Evolutionary conservation across 2,113 vertebrate genomes (phyloP).

Genomic region (Psammodynastes pulverulentus): DNA sequence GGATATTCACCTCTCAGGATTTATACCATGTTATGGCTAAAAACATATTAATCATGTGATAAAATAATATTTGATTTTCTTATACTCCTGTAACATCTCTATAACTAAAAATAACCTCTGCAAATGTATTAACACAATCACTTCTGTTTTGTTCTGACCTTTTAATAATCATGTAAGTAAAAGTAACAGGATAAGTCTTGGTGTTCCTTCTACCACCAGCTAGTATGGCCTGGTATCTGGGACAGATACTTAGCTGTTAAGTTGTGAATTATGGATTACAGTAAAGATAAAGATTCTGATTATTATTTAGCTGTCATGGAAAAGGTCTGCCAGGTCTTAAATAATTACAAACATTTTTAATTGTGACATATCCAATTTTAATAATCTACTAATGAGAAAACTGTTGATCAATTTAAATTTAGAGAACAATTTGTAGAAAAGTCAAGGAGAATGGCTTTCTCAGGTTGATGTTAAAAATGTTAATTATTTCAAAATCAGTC

Average conservation of each 20-base stretch:
- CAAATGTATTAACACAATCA: background rate
- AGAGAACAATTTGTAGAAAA: background rate
- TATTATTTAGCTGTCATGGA: background rate
- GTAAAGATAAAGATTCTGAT: background rate
- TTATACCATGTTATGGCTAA: background rate
- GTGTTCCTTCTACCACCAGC: background rate
- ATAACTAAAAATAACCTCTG: background rate
- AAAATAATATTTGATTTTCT: background rate
- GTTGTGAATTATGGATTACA: background rate
- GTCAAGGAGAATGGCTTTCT: background rate
- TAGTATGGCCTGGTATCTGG: background rate
- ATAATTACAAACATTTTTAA: background rate
- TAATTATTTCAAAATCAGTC: background rate
- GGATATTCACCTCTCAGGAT: background rate
- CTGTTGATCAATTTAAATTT: background rate
- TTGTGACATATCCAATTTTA: background rate
- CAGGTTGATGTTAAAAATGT: background rate
- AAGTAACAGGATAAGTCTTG: background rate
- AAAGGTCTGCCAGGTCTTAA: background rate
- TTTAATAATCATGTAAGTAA: background rate
- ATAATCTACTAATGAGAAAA: background rate
- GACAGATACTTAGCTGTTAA: background rate
- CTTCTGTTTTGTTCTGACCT: background rate
- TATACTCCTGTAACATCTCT: background rate
- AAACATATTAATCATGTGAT: too few species aligned